A percentile compares a stretch with the other conserved stretches of the same genome.
Evolutionary conservation across 2,888 invertebrate species (phyloP).

Genomic region (Caenorhabditis becei): DNA sequence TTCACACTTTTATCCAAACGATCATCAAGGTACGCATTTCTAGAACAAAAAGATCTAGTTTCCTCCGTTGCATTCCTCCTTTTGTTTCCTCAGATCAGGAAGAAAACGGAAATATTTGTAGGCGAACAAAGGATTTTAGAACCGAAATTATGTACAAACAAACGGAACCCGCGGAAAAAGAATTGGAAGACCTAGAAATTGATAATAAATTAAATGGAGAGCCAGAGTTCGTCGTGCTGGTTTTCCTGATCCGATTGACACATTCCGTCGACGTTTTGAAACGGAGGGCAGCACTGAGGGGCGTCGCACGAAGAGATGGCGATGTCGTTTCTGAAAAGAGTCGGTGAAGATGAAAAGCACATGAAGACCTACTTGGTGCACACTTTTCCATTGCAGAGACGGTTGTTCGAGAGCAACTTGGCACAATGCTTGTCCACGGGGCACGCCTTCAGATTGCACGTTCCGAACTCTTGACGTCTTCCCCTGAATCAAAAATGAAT

Average conservation of each 20-base stretch:
- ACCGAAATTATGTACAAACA: conserved; percentile 8
- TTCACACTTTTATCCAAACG: too few species aligned
- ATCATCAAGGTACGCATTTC: too few species aligned
- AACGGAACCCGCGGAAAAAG: conserved; percentile 9
- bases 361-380: conserved; percentile 66
- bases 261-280: conserved; percentile 72
- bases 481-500: conserved; percentile 69
- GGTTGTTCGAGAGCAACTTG: conserved; percentile 69
- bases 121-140: too few species aligned
- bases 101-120: too few species aligned
- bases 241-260: conserved; percentile 65
- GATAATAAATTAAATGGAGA: conserved; percentile 41
- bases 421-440: conserved; percentile 75
- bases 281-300: conserved; percentile 80
- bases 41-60: too few species aligned
- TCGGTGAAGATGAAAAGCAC: neutral
- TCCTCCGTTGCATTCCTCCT: too few species aligned
- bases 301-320: conserved; percentile 74
- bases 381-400: conserved; percentile 73
- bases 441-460: conserved; percentile 79
- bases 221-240: conserved; percentile 57
- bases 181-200: conserved; percentile 39
- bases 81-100: too few species aligned
- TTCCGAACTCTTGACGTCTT: conserved; percentile 77
- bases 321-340: conserved; percentile 60